phyloP scores from a whole-genome alignment of 2,888 invertebrate species.

The Drosophila prostipennis region DNA sequence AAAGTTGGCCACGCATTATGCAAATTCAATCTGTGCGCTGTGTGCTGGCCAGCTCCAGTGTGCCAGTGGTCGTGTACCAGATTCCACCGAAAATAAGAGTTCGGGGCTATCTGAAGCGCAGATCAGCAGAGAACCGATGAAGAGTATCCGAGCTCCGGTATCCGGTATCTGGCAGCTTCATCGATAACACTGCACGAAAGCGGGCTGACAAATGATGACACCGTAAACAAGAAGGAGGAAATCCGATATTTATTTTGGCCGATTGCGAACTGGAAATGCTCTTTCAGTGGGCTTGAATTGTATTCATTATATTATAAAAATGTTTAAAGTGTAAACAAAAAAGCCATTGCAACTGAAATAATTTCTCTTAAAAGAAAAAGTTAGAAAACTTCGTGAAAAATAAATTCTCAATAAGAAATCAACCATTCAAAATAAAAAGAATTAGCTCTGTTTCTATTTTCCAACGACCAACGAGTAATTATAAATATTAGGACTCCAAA shows the following conservation, averaged over 20 bases:
- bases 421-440: too few relatives aligned
- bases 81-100: slow-evolving; percentile 63
- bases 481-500: too few relatives aligned
- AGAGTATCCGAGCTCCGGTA: slow-evolving; percentile 35
- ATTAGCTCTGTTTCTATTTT: too few relatives aligned
- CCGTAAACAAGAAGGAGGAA: slow-evolving; percentile 42
- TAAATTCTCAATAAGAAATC: too few relatives aligned
- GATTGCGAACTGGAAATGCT: slow-evolving; percentile 9
- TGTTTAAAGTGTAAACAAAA: too few relatives aligned
- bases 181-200: slow-evolving; percentile 49
- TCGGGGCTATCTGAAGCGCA: slow-evolving; percentile 51
- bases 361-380: too few relatives aligned
- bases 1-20: slow-evolving; percentile 70
- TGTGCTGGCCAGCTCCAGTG: slow-evolving; percentile 15
- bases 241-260: neutral
- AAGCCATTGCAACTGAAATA: too few relatives aligned
- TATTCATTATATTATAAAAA: too few relatives aligned
- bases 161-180: slow-evolving; percentile 30
- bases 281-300: neutral
- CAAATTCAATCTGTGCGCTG: slow-evolving; percentile 56
- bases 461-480: too few relatives aligned
- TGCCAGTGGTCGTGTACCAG: slow-evolving; percentile 31
- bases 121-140: slow-evolving; percentile 45
- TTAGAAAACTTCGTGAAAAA: too few relatives aligned
- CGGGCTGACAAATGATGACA: slow-evolving; percentile 65